Base-by-base conservation (phyloP, 2,797 vertebrate genomes). In the Syngnathus acus region DNA sequence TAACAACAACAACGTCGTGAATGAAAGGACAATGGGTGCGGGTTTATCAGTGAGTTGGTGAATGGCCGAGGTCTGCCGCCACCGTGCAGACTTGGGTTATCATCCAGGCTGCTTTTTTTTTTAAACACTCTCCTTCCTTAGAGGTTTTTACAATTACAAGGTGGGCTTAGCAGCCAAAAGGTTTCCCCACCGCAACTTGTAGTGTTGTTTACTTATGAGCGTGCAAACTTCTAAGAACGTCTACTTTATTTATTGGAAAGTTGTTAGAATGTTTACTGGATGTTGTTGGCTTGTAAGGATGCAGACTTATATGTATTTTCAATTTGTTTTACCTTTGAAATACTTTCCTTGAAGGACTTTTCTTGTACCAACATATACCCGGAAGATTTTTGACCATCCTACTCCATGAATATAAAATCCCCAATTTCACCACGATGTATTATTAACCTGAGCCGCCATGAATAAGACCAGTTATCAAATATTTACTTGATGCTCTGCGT, bases 1-100 rank as follows among this genome's bases (percentile, higher is more conserved):
- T 86, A 84, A 83, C 74, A 77, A 81, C 74, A 74, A 51, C 67
- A 71, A 58, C 32, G 32, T 6, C 72, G 73, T 79, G 72, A 74
- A 78, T 66, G 70, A 76, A 75, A 72, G 65, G 71, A 86, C 69
- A 48, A 39, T 65, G 76, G 78, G 75, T 72, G 73, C 57, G 59
- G 59, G 70, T 77, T 82, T 75, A 80, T 80, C 76, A 66, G 48
- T 14, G 48, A 67, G 54, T 39, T 32, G 64, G 66, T 63, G 64
- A 73, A 64, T 70, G 67, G 57, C 71, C 77, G 39, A 66, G 14
- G 55, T 26, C 55, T 51, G 39, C n/a, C 39, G 8, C 21, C 4
- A 62, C n/a, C 1, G 10, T 6, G 45, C 16, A 17, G 45, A 17
- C 45, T 9, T 21, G 10, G 17, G 50, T 51, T 51, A 51, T 51